Conservation (phyloP, 2,797 vertebrate genomes). For the Aselliscus stoliczkanus region DNA sequence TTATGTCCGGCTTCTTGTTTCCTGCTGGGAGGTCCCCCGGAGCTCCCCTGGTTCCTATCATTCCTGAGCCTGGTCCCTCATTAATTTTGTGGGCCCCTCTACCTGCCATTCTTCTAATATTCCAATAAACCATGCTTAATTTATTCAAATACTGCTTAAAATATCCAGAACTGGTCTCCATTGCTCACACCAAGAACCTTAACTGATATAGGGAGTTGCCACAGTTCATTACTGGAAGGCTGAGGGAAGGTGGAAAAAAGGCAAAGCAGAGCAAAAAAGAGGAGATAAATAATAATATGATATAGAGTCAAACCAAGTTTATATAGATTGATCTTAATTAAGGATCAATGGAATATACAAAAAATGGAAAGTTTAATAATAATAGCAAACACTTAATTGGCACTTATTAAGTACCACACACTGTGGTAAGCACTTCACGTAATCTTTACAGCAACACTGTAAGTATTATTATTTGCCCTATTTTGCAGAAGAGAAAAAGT, state of each 20-base stretch:
- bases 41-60: not conserved
- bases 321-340: not conserved
- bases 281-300: not conserved
- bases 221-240: not conserved
- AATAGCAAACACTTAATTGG: not conserved
- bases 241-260: not conserved
- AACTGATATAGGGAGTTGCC: not conserved
- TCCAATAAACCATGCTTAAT: not conserved
- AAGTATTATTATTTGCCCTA: not conserved
- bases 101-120: not conserved
- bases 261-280: not conserved
- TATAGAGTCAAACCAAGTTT: not conserved
- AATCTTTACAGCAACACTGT: not conserved
- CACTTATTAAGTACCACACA: not conserved
- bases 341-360: not conserved
- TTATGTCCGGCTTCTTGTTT: not conserved
- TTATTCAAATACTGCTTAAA: not conserved
- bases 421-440: not conserved
- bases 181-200: not conserved
- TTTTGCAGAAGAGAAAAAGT: conserved; percentile 1
- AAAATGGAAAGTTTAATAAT: not conserved
- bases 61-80: not conserved
- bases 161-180: not conserved
- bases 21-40: not conserved
- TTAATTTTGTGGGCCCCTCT: not conserved